A percentile compares a stretch with the other conserved stretches of the same genome.
Conservation (phyloP, 2,113 vertebrate genomes). For the Sebastes fasciatus region DNA sequence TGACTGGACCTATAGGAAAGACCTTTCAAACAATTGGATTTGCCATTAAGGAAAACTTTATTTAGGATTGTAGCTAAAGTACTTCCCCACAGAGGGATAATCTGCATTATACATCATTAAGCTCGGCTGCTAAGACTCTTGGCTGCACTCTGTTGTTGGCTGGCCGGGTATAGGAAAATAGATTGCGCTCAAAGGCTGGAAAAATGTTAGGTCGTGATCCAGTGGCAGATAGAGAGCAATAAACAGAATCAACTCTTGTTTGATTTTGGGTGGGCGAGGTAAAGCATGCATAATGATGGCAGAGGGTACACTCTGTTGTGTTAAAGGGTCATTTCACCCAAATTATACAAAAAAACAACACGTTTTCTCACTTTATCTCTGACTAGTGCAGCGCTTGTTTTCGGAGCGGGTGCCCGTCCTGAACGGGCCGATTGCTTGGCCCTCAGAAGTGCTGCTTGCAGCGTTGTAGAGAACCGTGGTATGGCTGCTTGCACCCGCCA, state of each 20-base stretch:
- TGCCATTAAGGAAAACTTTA: slow-evolving; percentile 69
- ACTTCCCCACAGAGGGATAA: slow-evolving; percentile 48
- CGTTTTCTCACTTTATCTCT: not conserved
- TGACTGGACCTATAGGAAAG: slow-evolving; percentile 45
- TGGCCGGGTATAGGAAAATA: slow-evolving; percentile 39
- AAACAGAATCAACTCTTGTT: slow-evolving; percentile 18
- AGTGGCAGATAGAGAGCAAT: slow-evolving; percentile 41
- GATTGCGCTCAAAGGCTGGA: slow-evolving; percentile 34
- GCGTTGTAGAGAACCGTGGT: too few species aligned
- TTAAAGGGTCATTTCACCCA: not conserved
- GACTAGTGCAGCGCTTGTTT: not conserved
- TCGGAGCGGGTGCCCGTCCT: too few species aligned
- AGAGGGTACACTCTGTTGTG: not conserved
- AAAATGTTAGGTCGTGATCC: slow-evolving; percentile 57
- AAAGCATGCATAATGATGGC: slow-evolving; percentile 14
- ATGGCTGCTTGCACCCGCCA: too few species aligned
- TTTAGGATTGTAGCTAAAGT: slow-evolving; percentile 46
- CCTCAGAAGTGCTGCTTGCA: too few species aligned
- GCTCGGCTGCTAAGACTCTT: slow-evolving; percentile 22
- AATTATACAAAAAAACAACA: not conserved
- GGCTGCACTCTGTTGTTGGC: slow-evolving; percentile 38
- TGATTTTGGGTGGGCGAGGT: slow-evolving; percentile 43
- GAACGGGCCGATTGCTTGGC: too few species aligned
- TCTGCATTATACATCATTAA: slow-evolving; percentile 66
- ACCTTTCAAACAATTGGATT: slow-evolving; percentile 71